Conservation (phyloP, 2,888 invertebrate genomes). For the Platycheirus albimanus region DNA sequence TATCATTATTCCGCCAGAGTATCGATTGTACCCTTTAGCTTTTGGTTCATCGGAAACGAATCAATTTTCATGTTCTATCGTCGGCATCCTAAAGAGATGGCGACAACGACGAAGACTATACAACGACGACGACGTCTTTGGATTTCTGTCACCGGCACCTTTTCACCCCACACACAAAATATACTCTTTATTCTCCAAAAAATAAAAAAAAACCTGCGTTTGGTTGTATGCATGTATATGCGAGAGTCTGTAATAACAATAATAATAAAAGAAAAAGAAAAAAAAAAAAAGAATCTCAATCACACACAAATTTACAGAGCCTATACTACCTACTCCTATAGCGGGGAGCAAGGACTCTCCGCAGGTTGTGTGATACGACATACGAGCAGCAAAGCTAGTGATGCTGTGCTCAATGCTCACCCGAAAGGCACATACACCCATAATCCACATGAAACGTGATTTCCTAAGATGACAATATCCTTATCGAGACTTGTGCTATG, state of each 20-base stretch:
- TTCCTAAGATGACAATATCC: constrained; percentile 74
- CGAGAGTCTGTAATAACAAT: constrained; percentile 66
- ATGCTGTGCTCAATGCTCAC: constrained; percentile 3
- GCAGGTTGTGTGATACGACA: constrained; percentile 55
- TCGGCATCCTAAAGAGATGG: constrained; percentile 41
- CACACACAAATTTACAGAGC: constrained; percentile 47
- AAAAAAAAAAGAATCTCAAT: constrained; percentile 47
- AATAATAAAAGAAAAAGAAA: constrained; percentile 61
- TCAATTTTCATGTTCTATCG: constrained; percentile 73
- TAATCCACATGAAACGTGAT: constrained; percentile 73
- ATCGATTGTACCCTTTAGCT: constrained; percentile 74
- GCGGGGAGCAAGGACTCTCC: background rate
- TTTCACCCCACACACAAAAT: constrained; percentile 20
- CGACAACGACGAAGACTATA: constrained; percentile 25
- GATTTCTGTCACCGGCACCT: constrained; percentile 67
- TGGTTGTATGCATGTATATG: constrained; percentile 14
- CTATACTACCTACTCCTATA: constrained; percentile 16
- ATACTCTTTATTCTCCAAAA: constrained; percentile 39
- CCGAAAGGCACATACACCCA: constrained; percentile 65
- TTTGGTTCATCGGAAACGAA: constrained; percentile 74
- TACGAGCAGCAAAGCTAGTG: constrained; percentile 3
- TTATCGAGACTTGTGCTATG: constrained; percentile 73
- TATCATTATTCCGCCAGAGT: constrained; percentile 71
- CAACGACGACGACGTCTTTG: constrained; percentile 29
- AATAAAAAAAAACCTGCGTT: constrained; percentile 40